phyloP scores from a whole-genome alignment of 2,797 vertebrate species.

The Myoxocephalus aenaeus region DNA sequence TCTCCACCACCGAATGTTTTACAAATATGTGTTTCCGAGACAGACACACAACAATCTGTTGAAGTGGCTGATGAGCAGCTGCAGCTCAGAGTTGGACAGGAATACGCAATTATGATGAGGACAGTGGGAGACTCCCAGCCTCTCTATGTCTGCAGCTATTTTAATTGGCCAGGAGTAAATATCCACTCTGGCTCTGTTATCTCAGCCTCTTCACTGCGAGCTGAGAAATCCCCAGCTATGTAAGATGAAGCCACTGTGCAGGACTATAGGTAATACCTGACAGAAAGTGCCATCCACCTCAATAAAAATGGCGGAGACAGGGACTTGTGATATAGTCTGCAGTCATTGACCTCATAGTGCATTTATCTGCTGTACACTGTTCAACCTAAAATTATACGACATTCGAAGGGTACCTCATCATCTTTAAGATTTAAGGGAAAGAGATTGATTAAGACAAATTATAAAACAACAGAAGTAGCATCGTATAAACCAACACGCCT shows the following conservation, averaged over 20 bases:
- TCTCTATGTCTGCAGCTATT: slow-evolving; percentile 38
- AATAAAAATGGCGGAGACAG: slow-evolving; percentile 30
- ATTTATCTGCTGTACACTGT: not conserved
- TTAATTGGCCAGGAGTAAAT: slow-evolving; percentile 58
- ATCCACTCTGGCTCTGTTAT: slow-evolving; percentile 43
- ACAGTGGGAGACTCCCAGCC: slow-evolving; percentile 31
- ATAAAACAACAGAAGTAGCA: not conserved
- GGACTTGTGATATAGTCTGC: not conserved
- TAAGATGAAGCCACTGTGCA: slow-evolving; percentile 22
- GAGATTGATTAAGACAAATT: not conserved
- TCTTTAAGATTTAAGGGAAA: not conserved
- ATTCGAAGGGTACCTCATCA: not conserved
- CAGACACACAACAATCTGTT: slow-evolving; percentile 10
- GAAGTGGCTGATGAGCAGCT: slow-evolving; percentile 18
- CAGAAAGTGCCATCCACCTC: slow-evolving; percentile 44
- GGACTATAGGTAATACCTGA: slow-evolving; percentile 26
- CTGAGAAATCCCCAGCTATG: slow-evolving; percentile 47
- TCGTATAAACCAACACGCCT: not conserved
- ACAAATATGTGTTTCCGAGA: slow-evolving; percentile 24
- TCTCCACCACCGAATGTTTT: not conserved
- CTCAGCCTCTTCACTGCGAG: slow-evolving; percentile 26
- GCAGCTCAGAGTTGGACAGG: slow-evolving; percentile 11
- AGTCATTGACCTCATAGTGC: not conserved
- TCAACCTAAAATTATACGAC: not conserved
- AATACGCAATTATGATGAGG: slow-evolving; percentile 37